Evolutionary conservation across 2,113 vertebrate genomes (phyloP).

Genomic region (Recurvirostra avosetta): DNA sequence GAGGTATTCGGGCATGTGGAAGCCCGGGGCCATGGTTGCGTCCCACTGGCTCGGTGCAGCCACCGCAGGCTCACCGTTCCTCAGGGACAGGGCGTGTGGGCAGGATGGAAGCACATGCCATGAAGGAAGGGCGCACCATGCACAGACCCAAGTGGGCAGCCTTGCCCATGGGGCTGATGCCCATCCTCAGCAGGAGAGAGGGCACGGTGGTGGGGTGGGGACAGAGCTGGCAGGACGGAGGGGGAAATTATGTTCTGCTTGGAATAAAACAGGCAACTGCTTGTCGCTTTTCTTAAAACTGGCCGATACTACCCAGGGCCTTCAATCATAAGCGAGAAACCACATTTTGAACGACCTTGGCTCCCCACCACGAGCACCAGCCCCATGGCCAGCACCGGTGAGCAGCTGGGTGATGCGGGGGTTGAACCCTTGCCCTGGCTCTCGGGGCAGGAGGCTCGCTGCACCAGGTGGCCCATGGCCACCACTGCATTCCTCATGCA

Average conservation of each 20-base stretch:
- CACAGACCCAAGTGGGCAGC: fast-evolving
- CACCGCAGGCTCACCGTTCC: fast-evolving
- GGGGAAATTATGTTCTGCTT: not conserved
- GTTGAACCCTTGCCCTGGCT: not conserved
- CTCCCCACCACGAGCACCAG: not conserved
- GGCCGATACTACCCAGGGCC: not conserved
- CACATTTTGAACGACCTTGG: not conserved
- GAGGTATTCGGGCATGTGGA: not conserved
- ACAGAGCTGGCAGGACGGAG: not conserved
- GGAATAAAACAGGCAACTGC: not conserved
- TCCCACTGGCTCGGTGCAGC: not conserved
- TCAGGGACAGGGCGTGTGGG: not conserved
- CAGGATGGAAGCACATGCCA: fast-evolving
- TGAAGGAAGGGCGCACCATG: not conserved
- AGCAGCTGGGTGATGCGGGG: not conserved
- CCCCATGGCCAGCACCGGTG: not conserved
- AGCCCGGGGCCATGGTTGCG: not conserved
- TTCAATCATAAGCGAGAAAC: not conserved
- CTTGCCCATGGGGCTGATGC: not conserved
- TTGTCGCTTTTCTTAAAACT: not conserved
- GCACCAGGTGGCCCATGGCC: fast-evolving
- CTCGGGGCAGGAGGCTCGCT: fast-evolving
- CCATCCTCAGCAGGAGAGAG: not conserved
- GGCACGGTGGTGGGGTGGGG: fast-evolving
- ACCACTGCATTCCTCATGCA: not conserved